Conservation (phyloP, 2,888 invertebrate species). For the Yponomeuta cagnagella region DNA sequence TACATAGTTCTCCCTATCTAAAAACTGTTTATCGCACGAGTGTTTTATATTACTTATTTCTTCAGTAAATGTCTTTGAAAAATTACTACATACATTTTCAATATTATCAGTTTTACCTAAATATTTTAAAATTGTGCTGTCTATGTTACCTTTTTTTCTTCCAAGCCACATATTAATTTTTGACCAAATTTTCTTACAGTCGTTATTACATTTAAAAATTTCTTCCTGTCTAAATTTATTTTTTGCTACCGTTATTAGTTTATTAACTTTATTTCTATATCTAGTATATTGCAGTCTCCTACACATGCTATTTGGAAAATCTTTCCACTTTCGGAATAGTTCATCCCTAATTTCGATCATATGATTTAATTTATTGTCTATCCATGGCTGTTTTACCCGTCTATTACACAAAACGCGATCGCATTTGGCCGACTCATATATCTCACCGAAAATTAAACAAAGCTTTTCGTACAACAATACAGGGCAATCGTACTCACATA, state of each 20-base stretch:
- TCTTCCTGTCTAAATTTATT: constrained; percentile 6
- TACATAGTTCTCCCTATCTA: no score
- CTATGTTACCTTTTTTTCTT: constrained; percentile 4
- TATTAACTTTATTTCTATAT: constrained; percentile 11
- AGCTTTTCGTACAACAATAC: not conserved
- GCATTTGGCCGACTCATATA: constrained; percentile 5
- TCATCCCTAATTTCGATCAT: constrained; percentile 14
- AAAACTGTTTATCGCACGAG: no score
- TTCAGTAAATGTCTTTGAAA: constrained; percentile 15
- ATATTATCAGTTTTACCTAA: constrained; percentile 11
- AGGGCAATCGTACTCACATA: not conserved
- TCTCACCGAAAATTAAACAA: constrained; percentile 3
- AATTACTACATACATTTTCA: constrained; percentile 13
- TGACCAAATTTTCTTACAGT: constrained; percentile 8
- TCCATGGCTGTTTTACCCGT: constrained; percentile 7
- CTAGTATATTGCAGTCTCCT: constrained; percentile 1
- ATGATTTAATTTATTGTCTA: not conserved
- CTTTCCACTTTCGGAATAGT: constrained; percentile 14
- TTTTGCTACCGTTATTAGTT: constrained; percentile 1
- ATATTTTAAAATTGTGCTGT: constrained; percentile 2
- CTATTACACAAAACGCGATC: constrained; percentile 4
- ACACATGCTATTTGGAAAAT: not conserved
- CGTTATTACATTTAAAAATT: constrained; percentile 1
- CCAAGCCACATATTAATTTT: constrained; percentile 7
- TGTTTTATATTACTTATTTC: not conserved